Evolutionary conservation across 1,140 invertebrate genomes (phyloP), one percentile per base, ranked within the genome.

Genomic region (Zophobas atratus): DNA sequence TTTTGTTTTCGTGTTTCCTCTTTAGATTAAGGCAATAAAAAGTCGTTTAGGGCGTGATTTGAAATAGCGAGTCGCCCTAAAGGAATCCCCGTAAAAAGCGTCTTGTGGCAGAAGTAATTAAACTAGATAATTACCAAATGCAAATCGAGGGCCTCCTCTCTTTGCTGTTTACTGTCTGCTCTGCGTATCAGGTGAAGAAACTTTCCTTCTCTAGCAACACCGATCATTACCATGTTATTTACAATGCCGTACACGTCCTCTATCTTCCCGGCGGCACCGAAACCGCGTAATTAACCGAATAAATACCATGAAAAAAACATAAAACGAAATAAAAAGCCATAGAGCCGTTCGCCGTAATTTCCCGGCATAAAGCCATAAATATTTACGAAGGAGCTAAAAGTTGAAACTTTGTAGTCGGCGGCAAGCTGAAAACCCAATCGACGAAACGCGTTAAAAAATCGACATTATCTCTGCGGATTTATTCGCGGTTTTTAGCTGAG

Each of bases 81-180:
- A 57, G 55, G 55, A 57, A 57, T 60, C 56, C 56, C 34, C 34
- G n/a, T 33, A 60, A 60, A 60, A 60, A 60, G 3, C 56, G 35
- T 33, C 2, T 60, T 60, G 56, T 39, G 56, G 56, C 56, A n/a
- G 56, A 60, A 60, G 56, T 60, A 60, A 60, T 60, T 60, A 60
- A 60, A 60, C 56, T 60, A 60, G 56, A 60, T 60, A 60, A 60
- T 60, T 60, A 60, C 33, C 56, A 60, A 60, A 60, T 60, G 56
- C 56, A 60, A 60, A 60, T 60, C 56, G 56, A 6, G 6, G 56
- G 33, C 4, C 6, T 6, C 33, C 56, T 38, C 5, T 35, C 3
- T 3, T 46, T 3, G 8, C 43, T 46, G 43, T 56, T 56, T 56
- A 56, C n/a, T 56, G 53, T 56, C 5, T 56, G 55, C 20, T 57